Evolutionary conservation across 2,797 vertebrate species (phyloP), one percentile per base, ranked within the genome.

Genomic region (Takifugu ocellatus): DNA sequence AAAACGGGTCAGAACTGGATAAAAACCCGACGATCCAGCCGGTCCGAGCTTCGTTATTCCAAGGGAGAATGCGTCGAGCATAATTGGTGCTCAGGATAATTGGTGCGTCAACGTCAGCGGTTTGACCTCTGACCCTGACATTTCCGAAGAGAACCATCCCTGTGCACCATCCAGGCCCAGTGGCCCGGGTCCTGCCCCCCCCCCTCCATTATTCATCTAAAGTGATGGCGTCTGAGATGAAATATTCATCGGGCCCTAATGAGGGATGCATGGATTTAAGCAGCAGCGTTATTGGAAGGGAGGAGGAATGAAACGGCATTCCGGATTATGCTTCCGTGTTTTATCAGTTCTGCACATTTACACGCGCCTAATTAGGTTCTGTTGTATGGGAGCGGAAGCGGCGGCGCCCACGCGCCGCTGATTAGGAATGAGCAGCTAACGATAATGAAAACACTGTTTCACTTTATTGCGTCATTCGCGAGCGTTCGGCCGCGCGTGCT

Each of bases 211-310:
- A 90, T 91, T 91, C 83, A 91, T 86, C 82, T 86, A 80, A 88
- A 89, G 88, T 89, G 87, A 89, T 89, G 86, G 84, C 81, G 84
- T 80, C 44, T 47, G 76, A 81, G 81, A 87, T 91, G 81, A 91
- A 91, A 90, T 87, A 91, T 90, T 89, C 82, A 89, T 84, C 70
- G 75, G 76, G 66, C 70, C 66, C 75, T 90, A 89, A 91, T 87
- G 85, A 86, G 85, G 87, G 72, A 90, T 83, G 83, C 86, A 89
- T 89, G 87, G 87, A 89, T 90, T 91, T 89, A 89, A 90, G 89
- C 79, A 85, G 83, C 70, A 70, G 70, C 82, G 87, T 85, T 83
- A 81, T 81, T 74, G 72, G 71, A 84, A 79, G 77, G 29, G 31
- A 51, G 74, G 51, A 63, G 71, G 63, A 83, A 80, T 70, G 29